A percentile compares a stretch with the other conserved stretches of the same genome.
phyloP scores from a whole-genome alignment of 2,113 vertebrate genomes.

The Sprattus sprattus region DNA sequence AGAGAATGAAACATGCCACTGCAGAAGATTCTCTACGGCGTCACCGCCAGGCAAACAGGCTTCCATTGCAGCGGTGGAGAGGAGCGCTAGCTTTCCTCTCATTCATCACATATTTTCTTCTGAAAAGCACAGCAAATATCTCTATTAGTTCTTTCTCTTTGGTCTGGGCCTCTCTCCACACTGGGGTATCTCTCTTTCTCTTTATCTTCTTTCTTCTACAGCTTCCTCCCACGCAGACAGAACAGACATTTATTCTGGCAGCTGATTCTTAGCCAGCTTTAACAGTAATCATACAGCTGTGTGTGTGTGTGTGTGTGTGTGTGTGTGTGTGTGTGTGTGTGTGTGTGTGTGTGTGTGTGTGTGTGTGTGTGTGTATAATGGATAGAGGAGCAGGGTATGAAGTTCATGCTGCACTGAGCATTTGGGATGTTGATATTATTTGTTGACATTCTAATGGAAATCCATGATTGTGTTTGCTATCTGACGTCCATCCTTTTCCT shows the following conservation, averaged over 20 bases:
- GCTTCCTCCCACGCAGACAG: no score
- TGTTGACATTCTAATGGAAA: background rate
- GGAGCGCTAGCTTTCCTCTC: no score
- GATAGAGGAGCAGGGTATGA: background rate
- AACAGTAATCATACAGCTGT: no score
- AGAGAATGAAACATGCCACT: no score
- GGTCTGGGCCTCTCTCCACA: no score
- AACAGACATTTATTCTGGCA: no score
- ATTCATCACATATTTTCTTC: no score
- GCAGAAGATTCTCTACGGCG: background rate
- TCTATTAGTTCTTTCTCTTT: no score
- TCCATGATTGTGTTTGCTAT: conserved; percentile 1
- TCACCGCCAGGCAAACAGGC: background rate
- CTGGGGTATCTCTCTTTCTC: no score
- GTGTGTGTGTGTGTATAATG: background rate
- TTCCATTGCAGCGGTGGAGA: background rate
- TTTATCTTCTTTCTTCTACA: no score
- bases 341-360: conserved; percentile 34
- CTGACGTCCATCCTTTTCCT: background rate
- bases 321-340: conserved; percentile 20
- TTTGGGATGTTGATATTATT: background rate
- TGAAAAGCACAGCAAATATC: no score
- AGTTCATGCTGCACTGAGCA: background rate
- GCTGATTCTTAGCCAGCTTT: no score
- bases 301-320: conserved; percentile 28